Percentiles rank a stretch among this genome's conserved stretches.
Evolutionary conservation across 2,797 vertebrate species (phyloP).

Genomic region (Chaetophractus vellerosus): DNA sequence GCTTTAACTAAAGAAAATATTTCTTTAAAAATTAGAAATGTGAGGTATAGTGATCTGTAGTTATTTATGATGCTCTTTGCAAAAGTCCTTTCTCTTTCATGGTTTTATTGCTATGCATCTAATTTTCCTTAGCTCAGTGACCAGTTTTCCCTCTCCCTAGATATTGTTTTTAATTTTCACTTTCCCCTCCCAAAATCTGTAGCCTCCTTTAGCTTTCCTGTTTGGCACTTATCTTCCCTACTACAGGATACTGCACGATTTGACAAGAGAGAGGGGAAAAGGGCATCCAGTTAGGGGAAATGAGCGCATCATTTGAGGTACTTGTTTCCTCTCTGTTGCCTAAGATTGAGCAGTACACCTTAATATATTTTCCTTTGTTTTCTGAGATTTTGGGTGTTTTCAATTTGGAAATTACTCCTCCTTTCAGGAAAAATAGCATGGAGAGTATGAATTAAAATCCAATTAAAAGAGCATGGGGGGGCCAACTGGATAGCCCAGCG

Average conservation of each 20-base stretch:
- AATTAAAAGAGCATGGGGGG: background rate
- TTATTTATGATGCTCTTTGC: background rate
- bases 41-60: background rate
- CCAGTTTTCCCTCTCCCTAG: background rate
- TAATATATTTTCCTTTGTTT: background rate
- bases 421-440: background rate
- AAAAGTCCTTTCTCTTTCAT: background rate
- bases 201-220: background rate
- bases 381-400: background rate
- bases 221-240: background rate
- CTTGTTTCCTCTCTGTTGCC: background rate
- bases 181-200: background rate
- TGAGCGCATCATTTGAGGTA: background rate
- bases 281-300: background rate
- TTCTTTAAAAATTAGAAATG: background rate
- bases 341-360: background rate
- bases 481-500: too few relatives aligned
- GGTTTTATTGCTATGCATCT: background rate
- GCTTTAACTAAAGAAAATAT: background rate
- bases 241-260: background rate
- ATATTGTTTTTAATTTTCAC: background rate
- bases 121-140: background rate
- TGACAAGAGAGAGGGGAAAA: background rate
- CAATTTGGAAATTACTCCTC: slow-evolving; percentile 3
- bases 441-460: background rate